Evolutionary conservation across 2,797 vertebrate species (phyloP), one percentile per base, ranked within the genome.

Genomic region (Danio albolineatus): DNA sequence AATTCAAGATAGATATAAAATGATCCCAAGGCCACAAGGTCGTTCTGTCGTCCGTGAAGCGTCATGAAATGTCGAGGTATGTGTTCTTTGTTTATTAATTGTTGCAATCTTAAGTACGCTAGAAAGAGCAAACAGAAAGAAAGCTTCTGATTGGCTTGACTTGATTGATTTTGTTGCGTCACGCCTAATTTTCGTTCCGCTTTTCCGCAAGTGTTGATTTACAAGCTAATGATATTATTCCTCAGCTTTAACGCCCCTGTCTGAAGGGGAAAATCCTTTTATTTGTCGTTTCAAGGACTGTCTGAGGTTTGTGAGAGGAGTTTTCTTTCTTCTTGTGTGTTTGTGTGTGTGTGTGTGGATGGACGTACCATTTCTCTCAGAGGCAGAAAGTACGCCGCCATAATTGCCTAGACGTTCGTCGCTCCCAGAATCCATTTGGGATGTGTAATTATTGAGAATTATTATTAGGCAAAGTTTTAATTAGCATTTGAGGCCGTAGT

Each of bases 381-480:
- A 69, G 62, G 57, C 78, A 66, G 73, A 89, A 84, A 88, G 86
- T 79, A 87, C 86, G 62, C 71, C 65, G 87, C 84, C 86, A 80
- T 90, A 89, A 91, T 93, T 86, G 87, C 87, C 86, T 78, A 84
- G 71, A 57, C 85, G 76, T 69, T 77, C 57, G 69, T 72, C 76
- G 70, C 80, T 86, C 86, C 65, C 80, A 80, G 83, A 84, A 85
- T 88, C 83, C 83, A 81, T 89, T 89, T 89, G 90, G 87, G 90
- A 91, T 78, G 87, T 90, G 89, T 91, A 91, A 93, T 94, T 94
- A 93, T 89, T 90, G 86, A 80, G 85, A 87, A 90, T 93, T 93
- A 92, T 93, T 92, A 94, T 91, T 91, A 92, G 88, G 89, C 72
- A 70, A 83, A 88, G 73, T 85, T 89, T 91, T 93, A 89, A 91